phyloP scores from a whole-genome alignment of 2,113 vertebrate species.

The Larimichthys crocea region DNA sequence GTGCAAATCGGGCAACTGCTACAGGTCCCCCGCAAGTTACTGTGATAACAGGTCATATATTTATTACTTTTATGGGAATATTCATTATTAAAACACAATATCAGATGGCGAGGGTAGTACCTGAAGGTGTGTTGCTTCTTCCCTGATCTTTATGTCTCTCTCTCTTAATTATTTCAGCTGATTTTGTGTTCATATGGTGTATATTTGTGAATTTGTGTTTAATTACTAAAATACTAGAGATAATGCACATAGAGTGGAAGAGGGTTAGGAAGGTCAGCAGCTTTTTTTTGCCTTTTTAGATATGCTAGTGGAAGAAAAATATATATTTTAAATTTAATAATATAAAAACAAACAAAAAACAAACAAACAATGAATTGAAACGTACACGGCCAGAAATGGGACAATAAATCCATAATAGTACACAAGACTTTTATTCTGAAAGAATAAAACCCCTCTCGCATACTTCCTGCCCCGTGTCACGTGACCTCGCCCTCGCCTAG shows the following conservation, averaged over 20 bases:
- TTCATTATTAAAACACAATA: background rate
- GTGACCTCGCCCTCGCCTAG: constrained; percentile 74
- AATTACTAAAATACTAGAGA: background rate
- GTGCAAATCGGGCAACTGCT: background rate
- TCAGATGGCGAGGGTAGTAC: background rate
- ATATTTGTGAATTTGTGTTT: background rate
- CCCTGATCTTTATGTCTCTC: too few relatives aligned
- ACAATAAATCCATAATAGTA: background rate
- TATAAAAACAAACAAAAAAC: background rate
- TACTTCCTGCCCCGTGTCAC: constrained; percentile 59
- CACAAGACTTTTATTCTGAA: constrained; percentile 67
- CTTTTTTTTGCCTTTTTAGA: background rate
- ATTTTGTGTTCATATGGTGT: background rate
- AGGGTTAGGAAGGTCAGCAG: background rate
- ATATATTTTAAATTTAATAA: background rate
- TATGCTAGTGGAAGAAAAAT: background rate
- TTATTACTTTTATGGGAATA: background rate
- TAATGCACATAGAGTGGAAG: background rate
- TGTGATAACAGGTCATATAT: background rate
- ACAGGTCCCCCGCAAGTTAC: background rate
- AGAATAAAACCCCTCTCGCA: background rate
- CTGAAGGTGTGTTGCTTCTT: background rate
- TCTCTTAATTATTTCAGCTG: too few relatives aligned
- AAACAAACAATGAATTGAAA: too few relatives aligned
- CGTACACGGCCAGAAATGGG: background rate